These are phyloP conservation scores for Ptilorrhoa leucosticta DNA, from an alignment of 2,113 vertebrate genomes.

Conservation along the genomic window DNA sequence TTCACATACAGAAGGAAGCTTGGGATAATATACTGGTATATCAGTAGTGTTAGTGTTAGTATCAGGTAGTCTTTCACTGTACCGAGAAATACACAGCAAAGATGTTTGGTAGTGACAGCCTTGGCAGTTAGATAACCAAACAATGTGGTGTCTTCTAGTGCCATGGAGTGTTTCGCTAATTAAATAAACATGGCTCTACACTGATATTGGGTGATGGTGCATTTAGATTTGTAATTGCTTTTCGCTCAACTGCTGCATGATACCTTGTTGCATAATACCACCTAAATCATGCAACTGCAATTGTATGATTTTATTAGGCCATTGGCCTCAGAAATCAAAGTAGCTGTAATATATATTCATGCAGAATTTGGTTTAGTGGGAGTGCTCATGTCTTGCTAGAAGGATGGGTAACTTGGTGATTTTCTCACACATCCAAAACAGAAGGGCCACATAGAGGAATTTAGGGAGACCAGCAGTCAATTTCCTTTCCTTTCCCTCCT, in stretches of 20 bases:
- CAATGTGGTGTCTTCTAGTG: not conserved
- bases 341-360: not conserved
- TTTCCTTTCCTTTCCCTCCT: not conserved
- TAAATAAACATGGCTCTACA: not conserved
- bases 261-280: not conserved
- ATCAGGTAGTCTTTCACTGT: not conserved
- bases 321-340: not conserved
- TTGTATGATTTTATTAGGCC: not conserved
- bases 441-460: not conserved
- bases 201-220: not conserved
- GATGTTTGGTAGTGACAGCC: not conserved
- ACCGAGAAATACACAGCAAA: not conserved
- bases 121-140: not conserved
- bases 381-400: not conserved
- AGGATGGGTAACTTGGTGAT: not conserved
- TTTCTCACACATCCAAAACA: not conserved
- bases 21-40: not conserved
- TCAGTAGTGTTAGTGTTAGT: not conserved
- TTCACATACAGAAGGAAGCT: not conserved
- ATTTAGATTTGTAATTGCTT: slow-evolving; percentile 16
- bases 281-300: not conserved
- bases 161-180: not conserved
- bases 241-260: not conserved
- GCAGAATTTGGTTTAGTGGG: not conserved
- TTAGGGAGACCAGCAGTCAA: not conserved